phyloP scores from a whole-genome alignment of 2,888 invertebrate genomes.

The Diogma glabrata region DNA sequence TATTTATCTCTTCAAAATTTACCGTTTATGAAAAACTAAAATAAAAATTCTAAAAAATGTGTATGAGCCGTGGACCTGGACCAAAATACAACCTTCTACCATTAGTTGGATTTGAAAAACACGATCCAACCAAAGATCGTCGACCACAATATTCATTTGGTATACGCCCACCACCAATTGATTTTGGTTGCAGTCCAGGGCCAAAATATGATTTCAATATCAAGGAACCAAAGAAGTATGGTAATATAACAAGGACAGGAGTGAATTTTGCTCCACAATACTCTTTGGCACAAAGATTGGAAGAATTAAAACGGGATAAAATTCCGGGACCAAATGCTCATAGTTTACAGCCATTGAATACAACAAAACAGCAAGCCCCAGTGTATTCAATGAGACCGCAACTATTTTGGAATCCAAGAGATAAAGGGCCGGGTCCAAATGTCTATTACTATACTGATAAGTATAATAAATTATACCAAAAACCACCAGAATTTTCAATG shows the following conservation, averaged over 20 bases:
- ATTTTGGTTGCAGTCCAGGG: constrained; percentile 27
- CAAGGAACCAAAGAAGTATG: constrained; percentile 26
- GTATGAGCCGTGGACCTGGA: constrained; percentile 1
- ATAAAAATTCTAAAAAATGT: constrained; percentile 6
- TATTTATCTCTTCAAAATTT: too few species aligned
- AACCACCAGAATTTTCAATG: constrained; percentile 19
- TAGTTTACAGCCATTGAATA: constrained; percentile 22
- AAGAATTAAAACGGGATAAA: constrained; percentile 12
- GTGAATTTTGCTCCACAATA: constrained; percentile 33
- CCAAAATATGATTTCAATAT: constrained; percentile 17
- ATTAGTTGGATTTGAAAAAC: not conserved
- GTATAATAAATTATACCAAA: not conserved
- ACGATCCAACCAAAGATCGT: not conserved
- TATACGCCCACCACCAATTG: constrained; percentile 17
- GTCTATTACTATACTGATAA: not conserved
- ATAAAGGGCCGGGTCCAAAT: not conserved
- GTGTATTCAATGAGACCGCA: constrained; percentile 28
- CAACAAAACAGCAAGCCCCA: constrained; percentile 24
- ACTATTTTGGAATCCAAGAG: not conserved
- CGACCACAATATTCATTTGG: constrained; percentile 34
- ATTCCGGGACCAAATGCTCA: constrained; percentile 31
- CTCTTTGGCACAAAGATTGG: constrained; percentile 37
- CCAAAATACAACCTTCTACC: not conserved
- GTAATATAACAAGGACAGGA: constrained; percentile 29
- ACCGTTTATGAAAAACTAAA: not conserved